Evolutionary conservation across 2,113 vertebrate species (phyloP).

Genomic region (Symphodus melops): DNA sequence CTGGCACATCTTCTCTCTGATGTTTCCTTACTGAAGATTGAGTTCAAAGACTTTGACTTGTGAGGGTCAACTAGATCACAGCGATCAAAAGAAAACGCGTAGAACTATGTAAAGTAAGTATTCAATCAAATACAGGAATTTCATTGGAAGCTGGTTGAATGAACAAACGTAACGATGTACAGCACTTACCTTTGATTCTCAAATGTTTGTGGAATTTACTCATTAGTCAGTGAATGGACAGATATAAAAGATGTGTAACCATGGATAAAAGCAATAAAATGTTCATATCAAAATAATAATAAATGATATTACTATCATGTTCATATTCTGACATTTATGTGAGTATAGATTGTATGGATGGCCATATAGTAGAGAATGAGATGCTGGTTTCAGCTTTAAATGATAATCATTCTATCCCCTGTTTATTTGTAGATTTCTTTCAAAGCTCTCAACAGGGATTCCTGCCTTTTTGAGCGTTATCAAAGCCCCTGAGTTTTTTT

Average conservation of each 20-base stretch:
- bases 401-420: slow-evolving; percentile 39
- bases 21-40: background rate
- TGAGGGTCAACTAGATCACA: background rate
- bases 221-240: background rate
- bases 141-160: background rate
- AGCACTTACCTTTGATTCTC: background rate
- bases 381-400: slow-evolving; percentile 7
- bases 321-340: background rate
- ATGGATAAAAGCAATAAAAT: background rate
- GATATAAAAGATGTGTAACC: background rate
- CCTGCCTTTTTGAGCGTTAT: slow-evolving; percentile 5
- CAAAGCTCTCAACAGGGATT: background rate
- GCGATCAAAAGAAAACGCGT: too few species aligned
- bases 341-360: background rate
- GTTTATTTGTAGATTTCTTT: slow-evolving; percentile 31
- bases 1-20: background rate
- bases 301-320: background rate
- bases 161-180: background rate
- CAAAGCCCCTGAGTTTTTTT: slow-evolving; percentile 6
- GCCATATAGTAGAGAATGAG: background rate
- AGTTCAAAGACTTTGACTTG: background rate
- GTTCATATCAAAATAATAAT: too few species aligned
- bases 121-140: background rate
- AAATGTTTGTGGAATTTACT: background rate
- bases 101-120: background rate